phyloP scores from a whole-genome alignment of 2,113 vertebrate species.

The Hystrix brachyura region DNA sequence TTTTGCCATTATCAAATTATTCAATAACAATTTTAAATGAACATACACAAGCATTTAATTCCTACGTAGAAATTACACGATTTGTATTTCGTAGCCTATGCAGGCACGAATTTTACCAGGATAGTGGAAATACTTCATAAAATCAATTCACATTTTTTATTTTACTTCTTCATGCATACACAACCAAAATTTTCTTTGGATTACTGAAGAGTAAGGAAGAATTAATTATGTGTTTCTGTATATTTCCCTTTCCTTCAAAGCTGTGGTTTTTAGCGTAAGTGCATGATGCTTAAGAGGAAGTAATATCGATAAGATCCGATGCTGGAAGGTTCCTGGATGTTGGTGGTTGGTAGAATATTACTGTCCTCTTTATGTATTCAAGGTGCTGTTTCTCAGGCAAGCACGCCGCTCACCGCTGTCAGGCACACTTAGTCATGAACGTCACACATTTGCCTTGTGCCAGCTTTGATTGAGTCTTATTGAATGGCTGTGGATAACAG shows the following conservation, averaged over 20 bases:
- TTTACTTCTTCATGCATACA: not conserved
- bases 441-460: not conserved
- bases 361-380: not conserved
- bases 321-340: not conserved
- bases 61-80: not conserved
- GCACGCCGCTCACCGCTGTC: rapidly evolving
- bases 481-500: not conserved
- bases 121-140: not conserved
- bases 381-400: not conserved
- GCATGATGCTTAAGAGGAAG: not conserved
- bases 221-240: not conserved
- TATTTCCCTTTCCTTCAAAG: not conserved
- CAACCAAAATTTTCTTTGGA: not conserved
- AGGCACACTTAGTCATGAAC: not conserved
- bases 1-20: not conserved
- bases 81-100: not conserved
- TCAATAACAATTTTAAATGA: not conserved
- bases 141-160: not conserved
- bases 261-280: not conserved
- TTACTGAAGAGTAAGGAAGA: not conserved
- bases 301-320: not conserved
- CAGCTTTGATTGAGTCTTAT: not conserved
- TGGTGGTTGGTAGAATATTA: not conserved
- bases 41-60: not conserved
- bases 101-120: not conserved